Conservation (phyloP, 2,113 vertebrate species). For the Arvicanthis niloticus region DNA sequence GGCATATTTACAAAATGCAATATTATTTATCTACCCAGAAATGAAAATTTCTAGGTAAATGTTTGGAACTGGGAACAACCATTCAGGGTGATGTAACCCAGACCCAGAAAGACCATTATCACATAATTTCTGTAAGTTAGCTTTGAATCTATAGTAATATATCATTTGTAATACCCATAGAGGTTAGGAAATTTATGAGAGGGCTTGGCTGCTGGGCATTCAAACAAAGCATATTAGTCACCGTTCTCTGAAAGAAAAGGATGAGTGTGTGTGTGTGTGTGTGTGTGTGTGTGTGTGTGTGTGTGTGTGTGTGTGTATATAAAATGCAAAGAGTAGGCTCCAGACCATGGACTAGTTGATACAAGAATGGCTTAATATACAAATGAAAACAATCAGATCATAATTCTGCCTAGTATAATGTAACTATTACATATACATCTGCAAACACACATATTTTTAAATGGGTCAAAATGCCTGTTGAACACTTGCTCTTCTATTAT, state of each 20-base stretch:
- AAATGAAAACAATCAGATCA: neutral
- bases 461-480: neutral
- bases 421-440: neutral
- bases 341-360: neutral
- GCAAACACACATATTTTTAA: neutral
- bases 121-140: neutral
- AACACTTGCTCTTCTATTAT: neutral
- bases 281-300: neutral
- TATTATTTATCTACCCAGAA: neutral
- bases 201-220: rapidly evolving
- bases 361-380: neutral
- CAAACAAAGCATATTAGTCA: neutral
- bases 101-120: neutral
- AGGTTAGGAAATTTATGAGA: neutral
- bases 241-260: neutral
- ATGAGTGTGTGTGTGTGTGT: neutral
- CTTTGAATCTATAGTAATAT: neutral
- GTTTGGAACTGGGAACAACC: neutral
- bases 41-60: neutral
- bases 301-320: neutral
- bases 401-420: neutral
- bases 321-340: neutral
- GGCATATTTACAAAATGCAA: neutral
- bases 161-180: neutral
- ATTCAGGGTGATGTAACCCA: neutral